Evolutionary conservation across 2,113 vertebrate species (phyloP).

Genomic region (Pachypanchax playfairii): DNA sequence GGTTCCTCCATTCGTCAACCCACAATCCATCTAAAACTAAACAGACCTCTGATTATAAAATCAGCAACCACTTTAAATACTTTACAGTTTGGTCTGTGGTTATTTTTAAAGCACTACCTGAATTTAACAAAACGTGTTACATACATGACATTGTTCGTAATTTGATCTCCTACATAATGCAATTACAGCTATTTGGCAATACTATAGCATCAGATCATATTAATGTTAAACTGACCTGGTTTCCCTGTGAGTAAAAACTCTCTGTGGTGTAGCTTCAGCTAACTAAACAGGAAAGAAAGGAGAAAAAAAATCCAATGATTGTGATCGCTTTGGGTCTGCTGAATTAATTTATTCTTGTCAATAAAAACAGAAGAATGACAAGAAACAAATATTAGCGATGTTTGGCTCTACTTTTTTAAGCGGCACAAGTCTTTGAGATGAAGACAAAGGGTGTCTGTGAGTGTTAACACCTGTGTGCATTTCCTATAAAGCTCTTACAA

Average conservation of each 20-base stretch:
- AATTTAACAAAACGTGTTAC: slow-evolving; percentile 14
- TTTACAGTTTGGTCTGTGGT: slow-evolving; percentile 34
- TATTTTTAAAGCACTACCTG: slow-evolving; percentile 25
- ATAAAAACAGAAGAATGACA: slow-evolving; percentile 12
- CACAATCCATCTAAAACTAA: slow-evolving; percentile 42
- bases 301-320: too few species aligned
- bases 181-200: slow-evolving; percentile 31
- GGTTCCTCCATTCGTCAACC: slow-evolving; percentile 28
- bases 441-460: slow-evolving; percentile 22
- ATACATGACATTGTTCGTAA: slow-evolving; percentile 20
- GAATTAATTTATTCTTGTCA: slow-evolving; percentile 11
- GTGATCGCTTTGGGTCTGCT: too few species aligned
- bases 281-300: too few species aligned
- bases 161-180: background rate
- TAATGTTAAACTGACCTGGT: too few species aligned
- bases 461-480: background rate
- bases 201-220: slow-evolving; percentile 1
- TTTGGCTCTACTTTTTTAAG: slow-evolving; percentile 44
- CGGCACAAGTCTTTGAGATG: slow-evolving; percentile 40
- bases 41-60: slow-evolving; percentile 57
- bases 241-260: too few species aligned
- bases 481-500: too few species aligned
- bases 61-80: slow-evolving; percentile 52
- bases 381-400: background rate
- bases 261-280: too few species aligned